Evolutionary conservation across 2,113 vertebrate species (phyloP).

Genomic region (Ceyx melanurus): DNA sequence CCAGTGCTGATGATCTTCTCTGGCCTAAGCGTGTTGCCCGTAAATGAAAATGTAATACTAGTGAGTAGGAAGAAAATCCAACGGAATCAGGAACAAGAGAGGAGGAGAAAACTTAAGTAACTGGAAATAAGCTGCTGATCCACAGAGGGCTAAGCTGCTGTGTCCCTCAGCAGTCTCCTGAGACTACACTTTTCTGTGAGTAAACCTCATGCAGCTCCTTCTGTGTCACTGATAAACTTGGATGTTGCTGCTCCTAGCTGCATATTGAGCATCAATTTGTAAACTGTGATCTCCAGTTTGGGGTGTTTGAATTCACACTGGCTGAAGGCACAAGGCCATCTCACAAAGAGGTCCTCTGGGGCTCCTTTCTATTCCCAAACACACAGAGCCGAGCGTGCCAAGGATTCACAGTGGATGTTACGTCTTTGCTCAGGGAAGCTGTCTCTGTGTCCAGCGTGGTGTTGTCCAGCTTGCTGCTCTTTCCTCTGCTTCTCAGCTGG

Average conservation of each 20-base stretch:
- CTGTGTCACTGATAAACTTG: not conserved
- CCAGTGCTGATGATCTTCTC: not conserved
- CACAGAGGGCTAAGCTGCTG: not conserved
- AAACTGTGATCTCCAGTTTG: not conserved
- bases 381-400: not conserved
- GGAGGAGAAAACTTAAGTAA: slow-evolving; percentile 24
- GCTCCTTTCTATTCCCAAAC: not conserved
- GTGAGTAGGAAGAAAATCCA: slow-evolving; percentile 31
- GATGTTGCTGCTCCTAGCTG: not conserved
- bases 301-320: not conserved
- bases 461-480: rapidly evolving
- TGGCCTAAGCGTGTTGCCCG: not conserved
- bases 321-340: not conserved
- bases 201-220: not conserved
- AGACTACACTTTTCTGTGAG: not conserved
- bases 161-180: not conserved
- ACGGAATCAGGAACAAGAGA: not conserved
- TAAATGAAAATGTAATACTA: slow-evolving; percentile 26
- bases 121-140: slow-evolving; percentile 56
- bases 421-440: rapidly evolving
- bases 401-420: not conserved
- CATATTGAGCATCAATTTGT: rapidly evolving
- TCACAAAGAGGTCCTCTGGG: not conserved
- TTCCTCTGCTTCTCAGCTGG: not conserved
- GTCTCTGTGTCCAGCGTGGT: not conserved